A percentile compares a stretch with the other conserved stretches of the same genome.
phyloP scores from a whole-genome alignment of 2,888 invertebrate species.

The Lasioglossum marginatum region DNA sequence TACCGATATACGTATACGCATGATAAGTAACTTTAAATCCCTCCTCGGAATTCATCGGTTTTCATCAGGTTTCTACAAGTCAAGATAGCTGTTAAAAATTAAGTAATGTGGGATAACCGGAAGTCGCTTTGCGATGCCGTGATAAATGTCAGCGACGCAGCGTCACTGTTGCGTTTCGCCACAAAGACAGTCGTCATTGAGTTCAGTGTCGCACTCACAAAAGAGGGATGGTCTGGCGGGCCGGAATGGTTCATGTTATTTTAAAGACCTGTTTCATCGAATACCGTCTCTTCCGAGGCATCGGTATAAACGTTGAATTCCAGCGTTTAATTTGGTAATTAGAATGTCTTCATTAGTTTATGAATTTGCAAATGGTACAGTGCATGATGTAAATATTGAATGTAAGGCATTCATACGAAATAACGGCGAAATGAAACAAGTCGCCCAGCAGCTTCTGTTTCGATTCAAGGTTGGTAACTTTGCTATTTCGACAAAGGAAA shows the following conservation, averaged over 20 bases:
- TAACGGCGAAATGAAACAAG: too few relatives aligned
- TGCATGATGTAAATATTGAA: too few relatives aligned
- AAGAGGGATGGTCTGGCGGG: constrained; percentile 48
- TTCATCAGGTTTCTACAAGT: background rate
- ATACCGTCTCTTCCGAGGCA: background rate
- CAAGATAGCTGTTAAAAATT: background rate
- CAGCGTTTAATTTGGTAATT: background rate
- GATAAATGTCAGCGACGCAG: constrained; percentile 36
- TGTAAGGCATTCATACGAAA: too few relatives aligned
- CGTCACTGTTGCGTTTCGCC: constrained; percentile 35
- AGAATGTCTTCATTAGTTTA: background rate
- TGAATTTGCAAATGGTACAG: background rate
- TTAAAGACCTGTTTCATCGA: constrained; percentile 22
- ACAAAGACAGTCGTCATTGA: constrained; percentile 62
- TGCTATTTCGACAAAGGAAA: background rate
- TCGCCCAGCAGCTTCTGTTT: background rate
- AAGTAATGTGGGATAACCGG: background rate
- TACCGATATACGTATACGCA: too few relatives aligned
- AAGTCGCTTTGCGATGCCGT: background rate
- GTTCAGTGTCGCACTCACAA: constrained; percentile 27
- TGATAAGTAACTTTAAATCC: background rate
- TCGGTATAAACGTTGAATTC: background rate
- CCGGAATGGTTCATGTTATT: constrained; percentile 60
- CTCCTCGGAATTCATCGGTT: background rate
- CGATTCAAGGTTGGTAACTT: too few relatives aligned